Evolutionary conservation across 2,888 invertebrate genomes (phyloP).

Genomic region (Drosophila fungiperda): DNA sequence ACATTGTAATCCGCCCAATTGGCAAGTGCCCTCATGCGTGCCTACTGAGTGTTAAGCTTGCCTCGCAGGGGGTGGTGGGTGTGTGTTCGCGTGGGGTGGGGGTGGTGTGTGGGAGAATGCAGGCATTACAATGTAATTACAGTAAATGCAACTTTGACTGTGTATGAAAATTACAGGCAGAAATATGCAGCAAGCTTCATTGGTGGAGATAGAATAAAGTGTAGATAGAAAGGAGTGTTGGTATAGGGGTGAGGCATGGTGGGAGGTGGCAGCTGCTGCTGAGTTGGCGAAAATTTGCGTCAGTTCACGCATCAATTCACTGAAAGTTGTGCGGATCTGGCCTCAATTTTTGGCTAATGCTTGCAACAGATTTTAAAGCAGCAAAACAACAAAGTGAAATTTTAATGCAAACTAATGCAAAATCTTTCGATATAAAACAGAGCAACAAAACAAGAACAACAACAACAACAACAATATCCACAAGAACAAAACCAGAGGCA

Average conservation of each 20-base stretch:
- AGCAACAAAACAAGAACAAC: constrained; percentile 2
- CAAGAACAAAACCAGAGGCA: constrained; percentile 41
- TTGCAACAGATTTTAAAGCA: constrained; percentile 48
- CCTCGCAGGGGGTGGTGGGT: neutral
- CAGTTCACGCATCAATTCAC: neutral
- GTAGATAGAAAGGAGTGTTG: neutral
- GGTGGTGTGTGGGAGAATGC: constrained; percentile 15
- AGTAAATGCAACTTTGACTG: constrained; percentile 75
- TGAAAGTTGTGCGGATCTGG: constrained; percentile 1
- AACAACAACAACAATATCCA: constrained; percentile 1
- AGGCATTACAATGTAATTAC: constrained; percentile 75
- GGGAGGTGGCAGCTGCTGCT: constrained; percentile 36
- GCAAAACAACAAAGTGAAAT: constrained; percentile 75
- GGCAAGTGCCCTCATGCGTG: constrained; percentile 68
- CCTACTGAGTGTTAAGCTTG: constrained; percentile 53
- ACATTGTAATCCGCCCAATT: constrained; percentile 77
- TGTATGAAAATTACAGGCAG: constrained; percentile 54
- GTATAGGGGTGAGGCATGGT: neutral
- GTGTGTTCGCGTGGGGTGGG: neutral
- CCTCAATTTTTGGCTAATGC: neutral
- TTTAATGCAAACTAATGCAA: constrained; percentile 79
- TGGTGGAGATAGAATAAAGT: constrained; percentile 8
- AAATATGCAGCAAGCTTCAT: constrained; percentile 48
- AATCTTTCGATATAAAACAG: constrained; percentile 67
- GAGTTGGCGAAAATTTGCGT: constrained; percentile 57